Conservation (phyloP, 1,140 invertebrate species). For the Megalonaias nervosa region DNA sequence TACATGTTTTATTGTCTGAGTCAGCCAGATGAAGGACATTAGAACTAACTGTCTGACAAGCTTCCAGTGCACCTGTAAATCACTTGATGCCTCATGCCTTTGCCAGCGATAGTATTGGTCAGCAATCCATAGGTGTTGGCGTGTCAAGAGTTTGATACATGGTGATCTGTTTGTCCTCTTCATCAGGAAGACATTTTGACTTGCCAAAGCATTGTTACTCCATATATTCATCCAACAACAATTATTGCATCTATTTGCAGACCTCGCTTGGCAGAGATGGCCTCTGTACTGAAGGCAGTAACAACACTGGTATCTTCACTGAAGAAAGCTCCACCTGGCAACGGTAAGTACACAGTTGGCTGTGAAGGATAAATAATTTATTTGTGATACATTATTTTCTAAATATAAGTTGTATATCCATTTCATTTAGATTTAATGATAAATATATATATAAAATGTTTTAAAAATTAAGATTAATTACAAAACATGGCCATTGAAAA, state of each 20-base stretch:
- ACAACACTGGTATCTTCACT: constrained; percentile 92
- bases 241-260: constrained; percentile 74
- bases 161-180: background rate
- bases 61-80: background rate
- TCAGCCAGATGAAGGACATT: no score
- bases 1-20: no score
- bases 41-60: background rate
- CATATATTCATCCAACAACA: no score
- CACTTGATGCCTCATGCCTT: background rate
- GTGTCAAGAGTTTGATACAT: background rate
- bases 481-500: no score
- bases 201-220: constrained; percentile 10
- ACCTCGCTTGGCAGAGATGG: constrained; percentile 94
- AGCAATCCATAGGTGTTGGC: background rate
- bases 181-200: background rate
- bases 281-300: constrained; percentile 96
- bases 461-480: no score
- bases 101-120: no score
- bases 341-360: constrained; percentile 76
- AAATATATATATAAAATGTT: no score
- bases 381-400: no score
- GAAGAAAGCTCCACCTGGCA: constrained; percentile 89
- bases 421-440: no score
- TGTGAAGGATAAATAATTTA: no score
- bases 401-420: no score